phyloP scores from a whole-genome alignment of 2,888 invertebrate genomes.

The Cephus pygmeus region DNA sequence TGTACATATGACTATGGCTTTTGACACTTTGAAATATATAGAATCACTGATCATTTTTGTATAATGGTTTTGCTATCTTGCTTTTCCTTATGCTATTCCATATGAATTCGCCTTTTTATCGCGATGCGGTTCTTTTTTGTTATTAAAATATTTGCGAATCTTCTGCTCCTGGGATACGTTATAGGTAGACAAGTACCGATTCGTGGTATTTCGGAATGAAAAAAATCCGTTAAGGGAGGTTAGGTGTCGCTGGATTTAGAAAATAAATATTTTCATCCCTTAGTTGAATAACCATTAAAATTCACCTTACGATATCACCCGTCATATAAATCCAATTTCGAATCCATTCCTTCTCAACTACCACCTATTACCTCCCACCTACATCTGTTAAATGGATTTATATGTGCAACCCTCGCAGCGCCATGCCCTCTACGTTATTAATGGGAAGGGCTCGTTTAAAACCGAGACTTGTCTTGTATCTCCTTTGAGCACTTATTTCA shows the following conservation, averaged over 20 bases:
- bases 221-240: too few species aligned
- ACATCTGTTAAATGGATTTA: neutral
- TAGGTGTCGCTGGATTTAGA: neutral
- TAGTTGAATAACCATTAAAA: neutral
- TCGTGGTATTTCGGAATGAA: too few species aligned
- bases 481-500: neutral
- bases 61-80: too few species aligned
- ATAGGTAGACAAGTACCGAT: too few species aligned
- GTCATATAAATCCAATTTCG: neutral
- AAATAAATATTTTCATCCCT: neutral
- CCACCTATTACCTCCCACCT: neutral
- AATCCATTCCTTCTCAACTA: neutral
- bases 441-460: slow-evolving; percentile 2
- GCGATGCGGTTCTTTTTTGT: too few species aligned
- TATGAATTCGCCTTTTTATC: too few species aligned
- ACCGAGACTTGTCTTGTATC: slow-evolving; percentile 1
- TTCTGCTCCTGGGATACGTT: too few species aligned
- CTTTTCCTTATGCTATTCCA: too few species aligned
- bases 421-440: slow-evolving; percentile 1
- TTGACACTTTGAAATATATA: too few species aligned
- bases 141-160: too few species aligned
- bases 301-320: neutral
- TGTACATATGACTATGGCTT: neutral
- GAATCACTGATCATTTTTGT: too few species aligned
- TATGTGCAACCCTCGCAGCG: slow-evolving; percentile 1